These are phyloP conservation scores for Cetoscarus ocellatus DNA, from an alignment of 2,797 vertebrate genomes.

Conservation along the genomic window DNA sequence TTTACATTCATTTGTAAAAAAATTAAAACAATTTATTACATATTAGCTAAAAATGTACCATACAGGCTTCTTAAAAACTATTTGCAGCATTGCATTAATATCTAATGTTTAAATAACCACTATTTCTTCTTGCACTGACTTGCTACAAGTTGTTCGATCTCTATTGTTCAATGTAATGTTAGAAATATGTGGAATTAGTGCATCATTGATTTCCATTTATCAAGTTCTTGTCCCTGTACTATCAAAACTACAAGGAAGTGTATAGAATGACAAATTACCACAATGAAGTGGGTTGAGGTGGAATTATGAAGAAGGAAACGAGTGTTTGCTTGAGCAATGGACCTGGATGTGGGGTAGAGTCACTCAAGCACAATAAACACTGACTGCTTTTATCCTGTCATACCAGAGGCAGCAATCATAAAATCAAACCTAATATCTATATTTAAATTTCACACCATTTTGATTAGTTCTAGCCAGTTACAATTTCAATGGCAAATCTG, in stretches of 20 bases:
- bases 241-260: conserved; percentile 14
- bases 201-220: background rate
- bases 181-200: background rate
- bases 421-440: background rate
- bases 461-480: too few relatives aligned
- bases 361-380: background rate
- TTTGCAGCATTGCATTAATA: too few relatives aligned
- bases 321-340: conserved; percentile 4
- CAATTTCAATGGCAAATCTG: too few relatives aligned
- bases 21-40: too few relatives aligned
- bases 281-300: conserved; percentile 7
- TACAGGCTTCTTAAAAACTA: too few relatives aligned
- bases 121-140: background rate
- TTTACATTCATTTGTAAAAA: too few relatives aligned
- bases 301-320: conserved; percentile 10
- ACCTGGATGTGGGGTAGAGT: background rate
- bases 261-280: conserved; percentile 17
- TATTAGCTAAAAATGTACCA: too few relatives aligned
- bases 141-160: background rate
- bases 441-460: too few relatives aligned
- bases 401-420: background rate
- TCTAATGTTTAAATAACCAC: too few relatives aligned
- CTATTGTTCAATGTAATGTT: background rate
- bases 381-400: background rate
- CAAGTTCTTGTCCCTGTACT: background rate